Evolutionary conservation across 2,888 invertebrate genomes (phyloP), one percentile per base, ranked within the genome.

Genomic region (Dolichomitus sp.): DNA sequence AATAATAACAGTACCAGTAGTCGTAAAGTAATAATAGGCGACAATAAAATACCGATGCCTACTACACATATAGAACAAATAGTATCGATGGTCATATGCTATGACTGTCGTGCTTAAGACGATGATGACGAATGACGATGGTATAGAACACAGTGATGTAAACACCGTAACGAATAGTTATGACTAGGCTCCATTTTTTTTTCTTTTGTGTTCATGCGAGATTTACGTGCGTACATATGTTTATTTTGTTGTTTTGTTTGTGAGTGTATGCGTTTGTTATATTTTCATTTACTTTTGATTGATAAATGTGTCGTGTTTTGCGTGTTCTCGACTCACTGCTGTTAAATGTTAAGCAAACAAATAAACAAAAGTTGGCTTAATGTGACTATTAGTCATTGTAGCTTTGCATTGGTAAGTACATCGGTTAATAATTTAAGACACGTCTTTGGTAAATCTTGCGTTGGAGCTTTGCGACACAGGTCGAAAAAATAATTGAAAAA

Each of bases 401-500:
- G 87, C 86, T 85, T 90, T 88, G 89, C 86, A 83, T 86, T 84
- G 80, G 85, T 91, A 92, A 91, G 91, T 92, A 92, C 92, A 90
- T 90, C 84, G 86, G 90, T 91, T 91, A 90, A 90, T 89, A 86
- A 91, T 85, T 81, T 81, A 83, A 91, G 90, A 91, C 89, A 91
- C 89, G 89, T 92, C 92, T 92, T 92, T 92, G 92, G 92, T 91
- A 91, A 83, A 68, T 90, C 85, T 89, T 87, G 86, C 86, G 84
- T 89, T 86, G 88, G 89, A 90, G 87, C 87, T 85, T 48, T 61
- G 61, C 45, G 52, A 59, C 33, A 69, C 48, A 33, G 50, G 23
- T 68, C 54, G 61, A 48, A 65, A 73, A 65, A 72, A 42, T 37
- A 80, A 42, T 17, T 50, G 37, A 74, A 79, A 61, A 52, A 54